phyloP scores from a whole-genome alignment of 2,113 vertebrate species.

The Hiodon alosoides region DNA sequence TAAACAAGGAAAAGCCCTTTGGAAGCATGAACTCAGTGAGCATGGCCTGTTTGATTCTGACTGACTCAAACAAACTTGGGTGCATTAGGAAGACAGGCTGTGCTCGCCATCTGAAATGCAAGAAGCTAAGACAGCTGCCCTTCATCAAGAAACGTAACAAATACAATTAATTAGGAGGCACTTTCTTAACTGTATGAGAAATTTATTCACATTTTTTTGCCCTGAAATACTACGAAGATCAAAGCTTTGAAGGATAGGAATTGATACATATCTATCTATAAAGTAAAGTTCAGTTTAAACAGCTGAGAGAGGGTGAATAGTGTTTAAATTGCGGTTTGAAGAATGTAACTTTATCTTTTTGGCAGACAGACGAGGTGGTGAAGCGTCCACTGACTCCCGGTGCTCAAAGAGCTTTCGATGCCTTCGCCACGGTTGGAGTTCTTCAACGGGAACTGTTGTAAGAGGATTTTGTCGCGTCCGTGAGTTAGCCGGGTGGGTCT shows the following conservation, averaged over 20 bases:
- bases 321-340: background rate
- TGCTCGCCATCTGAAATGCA: too few species aligned
- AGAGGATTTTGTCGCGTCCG: conserved; percentile 32
- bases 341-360: conserved; percentile 26
- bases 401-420: conserved; percentile 57
- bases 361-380: conserved; percentile 57
- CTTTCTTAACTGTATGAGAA: too few species aligned
- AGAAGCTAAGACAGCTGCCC: too few species aligned
- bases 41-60: too few species aligned
- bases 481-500: background rate
- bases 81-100: too few species aligned
- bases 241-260: background rate
- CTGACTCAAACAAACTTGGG: too few species aligned
- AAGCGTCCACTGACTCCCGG: conserved; percentile 47
- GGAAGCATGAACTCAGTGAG: too few species aligned
- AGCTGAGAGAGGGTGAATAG: background rate
- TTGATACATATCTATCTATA: background rate
- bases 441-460: conserved; percentile 70
- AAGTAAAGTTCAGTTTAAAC: background rate
- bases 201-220: too few species aligned
- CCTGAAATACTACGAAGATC: too few species aligned
- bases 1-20: too few species aligned
- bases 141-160: too few species aligned
- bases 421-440: conserved; percentile 52
- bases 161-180: too few species aligned